Conservation (phyloP, 2,797 vertebrate genomes). For the Semaprochilodus insignis region DNA sequence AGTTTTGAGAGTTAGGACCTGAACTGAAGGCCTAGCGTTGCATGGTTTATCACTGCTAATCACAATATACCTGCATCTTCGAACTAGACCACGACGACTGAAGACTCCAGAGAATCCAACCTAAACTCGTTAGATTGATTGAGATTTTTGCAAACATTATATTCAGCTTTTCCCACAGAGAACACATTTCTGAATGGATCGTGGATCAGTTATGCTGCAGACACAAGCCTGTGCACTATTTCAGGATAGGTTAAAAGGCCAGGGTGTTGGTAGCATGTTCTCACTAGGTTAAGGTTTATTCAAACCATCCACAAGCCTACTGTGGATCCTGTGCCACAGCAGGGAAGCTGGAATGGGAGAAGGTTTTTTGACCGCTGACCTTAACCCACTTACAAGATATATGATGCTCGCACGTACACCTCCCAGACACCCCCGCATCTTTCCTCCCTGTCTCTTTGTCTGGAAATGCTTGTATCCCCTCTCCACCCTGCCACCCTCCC, state of each 20-base stretch:
- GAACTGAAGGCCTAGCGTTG: too few relatives aligned
- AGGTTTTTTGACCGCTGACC: conserved; percentile 22
- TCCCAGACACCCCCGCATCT: not conserved
- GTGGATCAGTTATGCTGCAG: not conserved
- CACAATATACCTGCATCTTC: too few relatives aligned
- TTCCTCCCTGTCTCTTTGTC: not conserved
- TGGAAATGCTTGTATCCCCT: not conserved
- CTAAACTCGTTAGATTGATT: too few relatives aligned
- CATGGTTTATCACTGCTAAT: too few relatives aligned
- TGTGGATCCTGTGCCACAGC: not conserved
- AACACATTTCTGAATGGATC: not conserved
- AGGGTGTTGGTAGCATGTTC: not conserved
- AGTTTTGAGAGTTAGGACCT: too few relatives aligned
- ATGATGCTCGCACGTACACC: not conserved
- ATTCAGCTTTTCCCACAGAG: not conserved
- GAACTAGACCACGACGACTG: not conserved
- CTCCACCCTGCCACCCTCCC: not conserved
- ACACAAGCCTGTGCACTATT: not conserved
- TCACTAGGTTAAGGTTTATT: not conserved
- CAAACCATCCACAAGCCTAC: not conserved
- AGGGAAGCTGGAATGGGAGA: conserved; percentile 11
- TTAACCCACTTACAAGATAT: conserved; percentile 37
- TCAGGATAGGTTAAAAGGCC: not conserved
- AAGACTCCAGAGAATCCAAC: not conserved
- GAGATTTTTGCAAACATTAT: too few relatives aligned